Percentiles rank a stretch among this genome's conserved stretches.
Evolutionary conservation across 2,888 invertebrate genomes (phyloP).

Genomic region (Volucella bombylans): DNA sequence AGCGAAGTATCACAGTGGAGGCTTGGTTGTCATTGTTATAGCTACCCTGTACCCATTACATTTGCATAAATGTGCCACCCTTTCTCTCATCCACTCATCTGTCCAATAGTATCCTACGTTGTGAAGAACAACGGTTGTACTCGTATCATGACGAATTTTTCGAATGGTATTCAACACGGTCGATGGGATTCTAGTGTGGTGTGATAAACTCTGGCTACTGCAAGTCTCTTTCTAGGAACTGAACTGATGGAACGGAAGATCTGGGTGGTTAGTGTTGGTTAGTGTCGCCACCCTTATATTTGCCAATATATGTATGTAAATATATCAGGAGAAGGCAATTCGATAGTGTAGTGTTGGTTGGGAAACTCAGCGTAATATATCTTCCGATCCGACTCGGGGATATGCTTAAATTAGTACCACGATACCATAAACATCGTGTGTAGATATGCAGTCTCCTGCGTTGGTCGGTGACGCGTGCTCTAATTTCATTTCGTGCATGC

Average conservation of each 20-base stretch:
- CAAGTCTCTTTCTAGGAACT: background rate
- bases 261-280: background rate
- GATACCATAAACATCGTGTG: constrained; percentile 42
- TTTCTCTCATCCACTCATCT: constrained; percentile 46
- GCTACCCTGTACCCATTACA: constrained; percentile 11
- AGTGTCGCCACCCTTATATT: constrained; percentile 19
- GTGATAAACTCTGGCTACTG: constrained; percentile 35
- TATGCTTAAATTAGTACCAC: constrained; percentile 56
- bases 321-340: constrained; percentile 19
- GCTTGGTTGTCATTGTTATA: constrained; percentile 5
- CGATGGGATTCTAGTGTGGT: constrained; percentile 43
- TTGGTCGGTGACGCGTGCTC: constrained; percentile 42
- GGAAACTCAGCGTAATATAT: constrained; percentile 38
- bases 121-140: constrained; percentile 34
- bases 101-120: constrained; percentile 18
- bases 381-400: constrained; percentile 43
- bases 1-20: constrained; percentile 6
- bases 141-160: constrained; percentile 39
- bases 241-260: too few species aligned
- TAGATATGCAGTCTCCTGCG: constrained; percentile 14
- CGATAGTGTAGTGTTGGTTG: background rate
- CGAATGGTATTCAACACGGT: constrained; percentile 12
- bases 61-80: constrained; percentile 46
- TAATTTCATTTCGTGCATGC: constrained; percentile 56
- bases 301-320: constrained; percentile 42